Base-by-base conservation (phyloP, 2,797 vertebrate genomes). In the Coluber constrictor region DNA sequence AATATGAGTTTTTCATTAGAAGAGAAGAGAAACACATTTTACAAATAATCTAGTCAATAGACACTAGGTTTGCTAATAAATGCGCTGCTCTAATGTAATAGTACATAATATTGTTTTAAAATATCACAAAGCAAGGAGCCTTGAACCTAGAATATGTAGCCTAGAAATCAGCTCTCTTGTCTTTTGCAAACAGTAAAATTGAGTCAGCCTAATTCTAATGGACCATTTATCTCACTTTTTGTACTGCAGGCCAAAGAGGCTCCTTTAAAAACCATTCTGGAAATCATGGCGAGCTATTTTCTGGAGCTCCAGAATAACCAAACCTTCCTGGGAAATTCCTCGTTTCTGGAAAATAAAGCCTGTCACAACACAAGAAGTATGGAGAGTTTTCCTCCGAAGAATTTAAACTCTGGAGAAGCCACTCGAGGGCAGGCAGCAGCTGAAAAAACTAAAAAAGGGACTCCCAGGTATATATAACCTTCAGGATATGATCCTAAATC, bases 191-290 rank as follows among this genome's bases (percentile, higher is more conserved):
- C 1, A 8, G 66, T 37, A 37, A 37, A 37, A 74, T 9, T 3
- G 32, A 37, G 70, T 9, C 32, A 74, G 70, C n/a, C 63, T 37
- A 79, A 79, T 37, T 37, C 8, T 43, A 43, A 79, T 10, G 16
- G 70, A 32, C 70, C 32, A 20, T 37, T 55, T n/a, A 92, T 20
- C 0, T 16, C 16, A 8, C 93, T 70, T 32, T 3, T 13, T 94
- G 88, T 60, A 87, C 88, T 61, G 88, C 1, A 99, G 99, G 96
- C 97, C 91, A 98, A 98, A 86, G 98, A 97, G 92, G 97, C 96
- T 25, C 99, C 98, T 10, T 95, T 99, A 89, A 99, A 98, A 97
- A 98, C 99, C 0, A 97, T 98, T 91, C 97, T 99, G 94, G 99
- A 99, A 97, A 98, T 99, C 15, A 98, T 99, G 91, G 98, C 99